Base-by-base conservation (phyloP, 2,888 invertebrate species). In the Ichneumoninae sp. region DNA sequence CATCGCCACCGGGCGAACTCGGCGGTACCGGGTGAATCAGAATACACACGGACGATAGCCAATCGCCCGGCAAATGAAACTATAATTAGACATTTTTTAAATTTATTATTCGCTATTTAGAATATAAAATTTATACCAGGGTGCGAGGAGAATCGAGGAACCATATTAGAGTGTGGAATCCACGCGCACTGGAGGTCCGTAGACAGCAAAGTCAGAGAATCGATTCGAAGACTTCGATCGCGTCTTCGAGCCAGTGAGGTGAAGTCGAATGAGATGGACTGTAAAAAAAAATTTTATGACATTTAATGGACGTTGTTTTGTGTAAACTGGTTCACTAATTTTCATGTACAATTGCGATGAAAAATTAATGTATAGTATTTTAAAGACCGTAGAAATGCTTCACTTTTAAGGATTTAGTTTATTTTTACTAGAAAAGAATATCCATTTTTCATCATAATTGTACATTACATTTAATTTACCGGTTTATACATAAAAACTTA, bases 1-100 rank as follows among this genome's bases (percentile, higher is more conserved):
- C 63, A 16, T 16, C 7, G 33, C 63, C 16, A 63, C 63, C 63
- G 7, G 33, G 33, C 63, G 63, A 30, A 63, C 4, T 63, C 16
- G 3, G 16, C 30, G 5, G n/a, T 63, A 63, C 63, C 26, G 63
- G 30, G 63, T 6, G 30, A 63, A 33, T 63, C 63, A 63, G 63
- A 63, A 63, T 63, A 16, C 1, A 63, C n/a, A 63, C 26, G 30
- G 16, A 63, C 7, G n/a, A 33, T n/a, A 5, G 30, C 6, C 16
- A 3, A 33, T 33, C 30, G n/a, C 16, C 0, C 33, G 5, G 8
- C 13, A 63, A 63, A 33, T 7, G 1, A 5, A 63, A 16, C n/a
- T 63, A 6, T 7, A 63, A 4, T 16, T 30, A 2, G 16, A 6
- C 13, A 63, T 63, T 16, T 33, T 26, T 57, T 57, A 10, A 0